Conservation (phyloP, 2,888 invertebrate species). For the Macrophya alboannulata region DNA sequence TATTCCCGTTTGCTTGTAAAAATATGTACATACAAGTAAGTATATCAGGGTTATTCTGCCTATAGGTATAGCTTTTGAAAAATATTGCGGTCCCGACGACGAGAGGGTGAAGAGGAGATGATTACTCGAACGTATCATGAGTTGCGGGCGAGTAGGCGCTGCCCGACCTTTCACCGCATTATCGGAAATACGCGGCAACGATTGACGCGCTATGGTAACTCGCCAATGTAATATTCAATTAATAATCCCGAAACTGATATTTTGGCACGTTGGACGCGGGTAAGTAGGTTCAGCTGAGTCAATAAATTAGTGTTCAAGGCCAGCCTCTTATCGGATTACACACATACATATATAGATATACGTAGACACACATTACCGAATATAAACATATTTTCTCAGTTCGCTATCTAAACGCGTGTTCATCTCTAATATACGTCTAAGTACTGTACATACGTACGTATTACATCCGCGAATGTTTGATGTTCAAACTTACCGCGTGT, state of each 20-base stretch:
- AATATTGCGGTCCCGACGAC: neutral
- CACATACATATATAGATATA: neutral
- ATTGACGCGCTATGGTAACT: neutral
- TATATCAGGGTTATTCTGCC: neutral
- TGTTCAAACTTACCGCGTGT: constrained; percentile 36
- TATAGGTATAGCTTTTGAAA: neutral
- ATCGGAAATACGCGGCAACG: neutral
- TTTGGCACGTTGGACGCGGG: neutral
- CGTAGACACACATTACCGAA: too few relatives aligned
- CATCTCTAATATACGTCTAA: neutral
- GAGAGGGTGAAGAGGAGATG: neutral
- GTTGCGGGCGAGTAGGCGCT: neutral
- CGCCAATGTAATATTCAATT: neutral
- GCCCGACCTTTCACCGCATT: neutral
- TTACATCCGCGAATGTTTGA: too few relatives aligned
- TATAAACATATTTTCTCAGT: too few relatives aligned
- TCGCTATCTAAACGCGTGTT: neutral
- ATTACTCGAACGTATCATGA: neutral
- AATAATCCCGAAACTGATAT: neutral
- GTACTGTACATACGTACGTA: neutral
- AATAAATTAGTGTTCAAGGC: neutral
- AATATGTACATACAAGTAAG: too few relatives aligned
- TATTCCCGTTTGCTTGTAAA: neutral
- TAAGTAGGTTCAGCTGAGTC: neutral
- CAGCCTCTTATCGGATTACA: neutral